phyloP scores from a whole-genome alignment of 2,888 invertebrate genomes.

The Epiperipatus broadwayi region DNA sequence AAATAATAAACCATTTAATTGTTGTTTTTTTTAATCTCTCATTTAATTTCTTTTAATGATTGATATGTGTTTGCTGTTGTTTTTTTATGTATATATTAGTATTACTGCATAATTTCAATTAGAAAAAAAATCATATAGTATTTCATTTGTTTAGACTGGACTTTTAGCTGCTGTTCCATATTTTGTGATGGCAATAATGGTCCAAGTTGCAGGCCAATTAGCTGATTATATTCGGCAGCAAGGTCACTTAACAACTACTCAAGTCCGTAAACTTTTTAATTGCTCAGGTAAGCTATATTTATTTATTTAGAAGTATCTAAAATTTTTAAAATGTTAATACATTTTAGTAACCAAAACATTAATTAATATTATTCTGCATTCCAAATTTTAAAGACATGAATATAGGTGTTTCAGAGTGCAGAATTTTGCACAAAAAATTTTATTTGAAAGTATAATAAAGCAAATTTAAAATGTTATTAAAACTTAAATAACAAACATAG shows the following conservation, averaged over 20 bases:
- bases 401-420: too few species aligned
- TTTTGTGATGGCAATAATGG: conserved; percentile 59
- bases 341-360: not conserved
- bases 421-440: too few species aligned
- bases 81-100: too few species aligned
- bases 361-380: not conserved
- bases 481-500: too few species aligned
- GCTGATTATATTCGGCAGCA: conserved; percentile 55
- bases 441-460: too few species aligned
- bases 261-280: conserved; percentile 47
- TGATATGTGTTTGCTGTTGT: too few species aligned
- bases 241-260: conserved; percentile 45
- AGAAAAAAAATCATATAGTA: not conserved
- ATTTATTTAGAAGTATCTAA: too few species aligned
- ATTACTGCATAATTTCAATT: too few species aligned
- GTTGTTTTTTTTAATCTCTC: conserved; percentile 10
- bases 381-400: not conserved
- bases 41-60: too few species aligned
- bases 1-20: too few species aligned
- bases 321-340: not conserved
- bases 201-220: conserved; percentile 58
- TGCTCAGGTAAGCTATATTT: conserved; percentile 40
- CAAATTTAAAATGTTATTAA: too few species aligned
- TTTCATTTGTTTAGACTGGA: conserved; percentile 50
- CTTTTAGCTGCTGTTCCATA: conserved; percentile 69